Base-by-base conservation (phyloP, 2,797 vertebrate genomes). In the Pantherophis vulpinus region DNA sequence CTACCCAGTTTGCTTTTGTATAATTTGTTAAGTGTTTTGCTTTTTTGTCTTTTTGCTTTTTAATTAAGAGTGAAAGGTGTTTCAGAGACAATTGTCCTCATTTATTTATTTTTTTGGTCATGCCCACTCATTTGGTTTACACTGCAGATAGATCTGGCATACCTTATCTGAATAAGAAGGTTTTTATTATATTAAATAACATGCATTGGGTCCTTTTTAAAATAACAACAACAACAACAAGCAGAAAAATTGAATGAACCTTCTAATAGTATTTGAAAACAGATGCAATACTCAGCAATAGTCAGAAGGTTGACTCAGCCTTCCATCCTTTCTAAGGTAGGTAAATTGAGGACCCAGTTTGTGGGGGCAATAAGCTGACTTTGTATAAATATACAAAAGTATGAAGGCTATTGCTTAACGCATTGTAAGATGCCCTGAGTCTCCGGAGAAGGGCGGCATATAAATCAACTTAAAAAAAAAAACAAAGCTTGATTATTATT, bases 1-100 rank as follows among this genome's bases (percentile, higher is more conserved):
- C 98, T 98, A 98, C 97, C 97, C 98, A 98, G 97, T 98, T 98
- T 98, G 98, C 98, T 98, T 97, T 97, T 97, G 96, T 97, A 96
- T 97, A 97, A 97, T 98, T 98, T 98, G 98, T 98, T 97, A 90
- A 70, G 55, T 91, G 89, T 63, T 86, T 92, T 79, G 20, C 59
- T 58, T 59, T 83, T 61, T 91, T 86, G 4, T 58, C 56, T 70
- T 56, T 54, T 96, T 93, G 74, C 74, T 70, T 97, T 96, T 95
- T 91, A 66, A 94, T 87, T 94, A 91, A 94, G 63, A 56, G 96
- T 91, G 95, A 96, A 96, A 96, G 95, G 89, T 93, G 94, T 94
- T 94, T 91, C 93, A 96, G 56, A 92, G 93, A 96, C 96, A 95
- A 97, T 96, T 95, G 96, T 96, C 93, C 96, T 96, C 59, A 54